Evolutionary conservation across 1,140 invertebrate genomes (phyloP), one percentile per base, ranked within the genome.

Genomic region (Bathynomus jamesi): DNA sequence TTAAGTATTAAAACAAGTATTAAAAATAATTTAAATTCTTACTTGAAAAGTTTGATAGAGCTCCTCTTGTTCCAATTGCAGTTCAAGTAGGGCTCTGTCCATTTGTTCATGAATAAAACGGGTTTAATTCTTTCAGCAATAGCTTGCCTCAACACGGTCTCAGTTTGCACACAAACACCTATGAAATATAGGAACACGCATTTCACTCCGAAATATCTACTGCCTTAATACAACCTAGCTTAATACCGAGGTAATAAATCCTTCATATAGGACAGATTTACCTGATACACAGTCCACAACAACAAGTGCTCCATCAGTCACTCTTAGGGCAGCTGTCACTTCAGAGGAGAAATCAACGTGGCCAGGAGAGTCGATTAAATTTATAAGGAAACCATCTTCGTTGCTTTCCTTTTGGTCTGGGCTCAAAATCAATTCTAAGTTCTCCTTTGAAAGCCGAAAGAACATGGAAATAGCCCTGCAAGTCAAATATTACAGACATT

Each of bases 81-180:
- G 85, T 83, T 98, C 96, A 1, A 98, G 85, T 46, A 99, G 86
- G 78, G 95, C 96, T 80, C 96, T 90, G 86, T 99, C 97, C 96
- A 99, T 98, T 99, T 99, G 90, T 99, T 99, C 96, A 99, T 98
- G 90, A 99, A 99, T 75, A 99, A 86, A 79, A 99, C 94, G 67
- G 96, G 96, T 89, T 98, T 98, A 80, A 99, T 99, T 82, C 96
- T 90, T 85, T 99, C 97, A 77, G 94, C 94, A 83, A 99, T 99
- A 73, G 96, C 96, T 83, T 99, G 97, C 87, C 96, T 92, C 78
- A 99, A 85, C 71, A 99, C 96, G 84, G 96, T 99, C 85, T 99
- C 96, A 69, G 96, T 99, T 85, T 99, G 96, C 78, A 99, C 96
- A 85, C 96, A 99, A 68, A 99, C 96, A 88, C 94, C 94, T 96